Conservation (phyloP, 2,113 vertebrate species). For the Leptosomus discolor region DNA sequence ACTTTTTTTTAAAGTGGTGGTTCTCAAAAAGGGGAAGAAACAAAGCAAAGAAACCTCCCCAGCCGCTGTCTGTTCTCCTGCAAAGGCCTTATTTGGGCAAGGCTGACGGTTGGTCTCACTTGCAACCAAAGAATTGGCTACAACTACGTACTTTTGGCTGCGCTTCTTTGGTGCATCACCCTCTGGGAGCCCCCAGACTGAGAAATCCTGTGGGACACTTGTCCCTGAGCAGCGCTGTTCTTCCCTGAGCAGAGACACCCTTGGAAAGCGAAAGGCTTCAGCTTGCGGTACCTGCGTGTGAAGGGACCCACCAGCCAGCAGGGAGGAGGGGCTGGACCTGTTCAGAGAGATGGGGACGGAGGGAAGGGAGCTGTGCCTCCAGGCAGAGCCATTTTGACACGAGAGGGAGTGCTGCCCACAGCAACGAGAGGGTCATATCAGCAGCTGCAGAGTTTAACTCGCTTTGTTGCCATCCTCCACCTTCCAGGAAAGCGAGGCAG, state of each 20-base stretch:
- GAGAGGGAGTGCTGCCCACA: not conserved
- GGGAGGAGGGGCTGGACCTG: accelerated
- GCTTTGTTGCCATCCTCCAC: not conserved
- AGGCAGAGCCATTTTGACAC: not conserved
- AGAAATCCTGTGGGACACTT: not conserved
- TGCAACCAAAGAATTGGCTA: not conserved
- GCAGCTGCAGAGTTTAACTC: not conserved
- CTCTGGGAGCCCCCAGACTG: not conserved
- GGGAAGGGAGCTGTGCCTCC: not conserved
- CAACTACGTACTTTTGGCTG: not conserved
- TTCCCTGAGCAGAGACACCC: not conserved
- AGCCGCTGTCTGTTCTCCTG: not conserved
- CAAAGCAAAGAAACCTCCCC: not conserved
- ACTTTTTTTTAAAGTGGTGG: not conserved
- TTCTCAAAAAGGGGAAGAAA: slow-evolving; percentile 58
- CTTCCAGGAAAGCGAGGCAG: not conserved
- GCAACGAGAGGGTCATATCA: not conserved
- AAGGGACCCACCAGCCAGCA: not conserved
- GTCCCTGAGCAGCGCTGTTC: not conserved
- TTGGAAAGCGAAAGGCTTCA: not conserved
- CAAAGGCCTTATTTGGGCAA: slow-evolving; percentile 22
- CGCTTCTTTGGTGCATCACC: not conserved
- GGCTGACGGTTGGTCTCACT: not conserved
- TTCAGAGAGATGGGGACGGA: accelerated
- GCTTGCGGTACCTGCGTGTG: accelerated